phyloP scores from a whole-genome alignment of 2,113 vertebrate species.

The Nettapus auritus region DNA sequence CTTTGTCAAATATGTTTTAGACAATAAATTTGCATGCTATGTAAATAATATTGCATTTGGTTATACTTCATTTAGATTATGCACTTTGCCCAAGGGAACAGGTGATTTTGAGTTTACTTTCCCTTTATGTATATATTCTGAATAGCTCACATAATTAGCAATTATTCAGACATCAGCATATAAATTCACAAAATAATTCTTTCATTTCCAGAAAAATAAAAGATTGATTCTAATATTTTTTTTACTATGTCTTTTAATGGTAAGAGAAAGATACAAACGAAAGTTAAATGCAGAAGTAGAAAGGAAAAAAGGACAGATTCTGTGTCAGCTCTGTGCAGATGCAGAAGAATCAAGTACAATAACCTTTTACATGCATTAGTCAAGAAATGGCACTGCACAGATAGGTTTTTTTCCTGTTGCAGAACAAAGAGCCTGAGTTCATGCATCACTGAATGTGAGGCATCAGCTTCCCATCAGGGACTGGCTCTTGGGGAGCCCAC shows the following conservation, averaged over 20 bases:
- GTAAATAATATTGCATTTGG: conserved; percentile 71
- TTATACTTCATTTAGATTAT: conserved; percentile 64
- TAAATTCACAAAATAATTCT: conserved; percentile 67
- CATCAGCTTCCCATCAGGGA: conserved; percentile 32
- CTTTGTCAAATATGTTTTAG: conserved; percentile 46
- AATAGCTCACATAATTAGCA: conserved; percentile 54
- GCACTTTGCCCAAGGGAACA: conserved; percentile 68
- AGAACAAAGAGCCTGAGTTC: conserved; percentile 33
- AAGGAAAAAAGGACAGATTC: conserved; percentile 24
- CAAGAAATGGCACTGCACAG: not conserved
- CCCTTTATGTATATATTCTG: conserved; percentile 33
- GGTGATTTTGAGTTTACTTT: conserved; percentile 72
- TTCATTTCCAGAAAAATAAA: conserved; percentile 42
- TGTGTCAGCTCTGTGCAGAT: conserved; percentile 52
- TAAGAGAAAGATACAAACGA: conserved; percentile 12
- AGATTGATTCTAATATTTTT: conserved; percentile 36
- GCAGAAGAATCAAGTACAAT: conserved; percentile 50
- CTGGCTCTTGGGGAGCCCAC: conserved; percentile 36
- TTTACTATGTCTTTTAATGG: not conserved
- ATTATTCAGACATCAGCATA: conserved; percentile 48
- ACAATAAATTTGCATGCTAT: conserved; percentile 56
- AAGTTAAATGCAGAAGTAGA: not conserved
- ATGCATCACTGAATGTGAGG: conserved; percentile 18
- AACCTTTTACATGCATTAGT: conserved; percentile 14
- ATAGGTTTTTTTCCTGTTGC: not conserved